These are phyloP conservation scores for Desmophyllum pertusum DNA, from an alignment of 92 coral and sea anemone species.

Conservation along the genomic window DNA sequence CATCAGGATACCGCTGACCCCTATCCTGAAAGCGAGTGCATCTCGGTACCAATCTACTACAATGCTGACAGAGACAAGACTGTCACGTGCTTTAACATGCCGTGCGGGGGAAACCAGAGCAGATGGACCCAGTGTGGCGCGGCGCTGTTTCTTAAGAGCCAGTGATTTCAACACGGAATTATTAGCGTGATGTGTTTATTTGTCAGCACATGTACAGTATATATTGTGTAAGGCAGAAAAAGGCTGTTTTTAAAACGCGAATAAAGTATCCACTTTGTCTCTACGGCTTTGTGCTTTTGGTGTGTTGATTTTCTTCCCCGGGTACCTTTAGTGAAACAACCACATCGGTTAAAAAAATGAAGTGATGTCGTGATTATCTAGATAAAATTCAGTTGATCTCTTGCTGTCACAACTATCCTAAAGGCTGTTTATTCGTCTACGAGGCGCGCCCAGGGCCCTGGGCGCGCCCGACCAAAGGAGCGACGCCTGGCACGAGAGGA, in stretches of 20 bases:
- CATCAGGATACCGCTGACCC: conserved; percentile 86
- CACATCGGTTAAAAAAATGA: no score
- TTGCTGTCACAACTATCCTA: no score
- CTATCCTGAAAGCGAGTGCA: conserved; percentile 88
- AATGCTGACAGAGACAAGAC: conserved; percentile 90
- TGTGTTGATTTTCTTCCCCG: no score
- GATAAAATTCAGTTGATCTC: no score
- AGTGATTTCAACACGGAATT: conserved; percentile 35
- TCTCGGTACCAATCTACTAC: conserved; percentile 95
- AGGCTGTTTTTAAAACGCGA: not conserved
- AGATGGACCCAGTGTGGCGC: conserved; percentile 99
- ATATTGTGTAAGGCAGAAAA: not conserved
- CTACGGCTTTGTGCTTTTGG: no score
- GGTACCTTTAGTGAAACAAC: no score
- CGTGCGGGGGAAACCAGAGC: conserved; percentile 88
- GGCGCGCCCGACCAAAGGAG: no score
- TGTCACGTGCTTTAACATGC: conserved; percentile 93
- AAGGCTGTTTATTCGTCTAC: no score
- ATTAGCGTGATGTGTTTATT: not conserved
- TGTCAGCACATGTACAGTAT: not conserved
- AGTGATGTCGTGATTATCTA: no score
- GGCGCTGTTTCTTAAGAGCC: conserved; percentile 92
- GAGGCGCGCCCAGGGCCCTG: no score
- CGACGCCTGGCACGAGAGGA: no score
- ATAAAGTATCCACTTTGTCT: not conserved